These are phyloP conservation scores for Caenorhabditis becei DNA, from an alignment of 2,888 invertebrate genomes.

Conservation along the genomic window DNA sequence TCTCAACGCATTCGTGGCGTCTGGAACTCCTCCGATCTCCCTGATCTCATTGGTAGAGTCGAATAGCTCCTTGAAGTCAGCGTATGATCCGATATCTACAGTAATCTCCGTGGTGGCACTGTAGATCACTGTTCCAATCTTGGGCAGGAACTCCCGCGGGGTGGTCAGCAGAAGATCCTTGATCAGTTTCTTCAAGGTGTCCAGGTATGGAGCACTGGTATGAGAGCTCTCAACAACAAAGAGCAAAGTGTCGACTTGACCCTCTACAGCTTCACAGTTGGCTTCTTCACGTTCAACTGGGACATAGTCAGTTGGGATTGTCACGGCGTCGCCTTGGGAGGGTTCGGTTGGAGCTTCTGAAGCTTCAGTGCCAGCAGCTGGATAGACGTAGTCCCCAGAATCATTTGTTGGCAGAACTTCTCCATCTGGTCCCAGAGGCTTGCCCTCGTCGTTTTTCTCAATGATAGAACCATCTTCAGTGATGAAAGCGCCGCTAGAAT, in stretches of 20 bases:
- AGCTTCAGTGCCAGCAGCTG: constrained; percentile 32
- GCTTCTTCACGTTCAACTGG: constrained; percentile 28
- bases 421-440: constrained; percentile 61
- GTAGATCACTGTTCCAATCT: constrained; percentile 76
- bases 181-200: constrained; percentile 57
- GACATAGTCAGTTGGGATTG: constrained; percentile 52
- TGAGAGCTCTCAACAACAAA: constrained; percentile 65
- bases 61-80: constrained; percentile 67
- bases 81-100: constrained; percentile 73
- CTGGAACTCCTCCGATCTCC: constrained; percentile 70
- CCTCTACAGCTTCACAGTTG: constrained; percentile 42
- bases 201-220: constrained; percentile 56
- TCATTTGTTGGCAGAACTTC: constrained; percentile 50
- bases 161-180: constrained; percentile 43
- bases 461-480: constrained; percentile 17
- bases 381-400: constrained; percentile 41
- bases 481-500: constrained; percentile 40
- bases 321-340: constrained; percentile 39
- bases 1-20: constrained; percentile 67
- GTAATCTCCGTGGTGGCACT: constrained; percentile 76
- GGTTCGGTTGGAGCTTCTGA: constrained; percentile 21
- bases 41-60: constrained; percentile 74
- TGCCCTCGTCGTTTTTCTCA: constrained; percentile 25
- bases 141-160: constrained; percentile 45
- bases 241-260: constrained; percentile 55